A percentile compares a stretch with the other conserved stretches of the same genome.
These are phyloP conservation scores for Pampusana beccarii DNA, from an alignment of 2,113 vertebrate genomes.

Conservation along the genomic window DNA sequence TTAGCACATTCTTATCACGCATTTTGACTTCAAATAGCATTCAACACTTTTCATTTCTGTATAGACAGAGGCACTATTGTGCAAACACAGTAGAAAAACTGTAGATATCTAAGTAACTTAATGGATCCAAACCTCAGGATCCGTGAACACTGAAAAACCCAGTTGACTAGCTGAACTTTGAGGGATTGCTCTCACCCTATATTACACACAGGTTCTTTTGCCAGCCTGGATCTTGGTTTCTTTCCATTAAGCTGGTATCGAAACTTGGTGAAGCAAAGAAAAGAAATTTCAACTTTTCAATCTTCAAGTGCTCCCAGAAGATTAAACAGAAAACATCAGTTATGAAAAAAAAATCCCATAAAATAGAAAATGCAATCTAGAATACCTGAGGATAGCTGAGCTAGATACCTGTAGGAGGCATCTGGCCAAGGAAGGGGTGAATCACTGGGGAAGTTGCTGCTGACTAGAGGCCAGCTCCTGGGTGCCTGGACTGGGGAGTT, in stretches of 20 bases:
- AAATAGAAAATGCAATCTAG: constrained; percentile 6
- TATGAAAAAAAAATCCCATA: not conserved
- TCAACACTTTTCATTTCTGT: constrained; percentile 31
- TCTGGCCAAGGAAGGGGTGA: constrained; percentile 17
- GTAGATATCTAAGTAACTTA: not conserved
- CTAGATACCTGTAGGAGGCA: constrained; percentile 40
- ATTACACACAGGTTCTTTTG: not conserved
- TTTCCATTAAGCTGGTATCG: not conserved
- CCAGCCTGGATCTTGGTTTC: not conserved
- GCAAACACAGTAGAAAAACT: not conserved
- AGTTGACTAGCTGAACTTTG: not conserved
- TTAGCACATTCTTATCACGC: constrained; percentile 47
- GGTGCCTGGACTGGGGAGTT: constrained; percentile 31
- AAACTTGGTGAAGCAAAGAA: not conserved
- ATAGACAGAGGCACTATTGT: constrained; percentile 26
- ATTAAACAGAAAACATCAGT: not conserved
- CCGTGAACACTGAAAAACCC: not conserved
- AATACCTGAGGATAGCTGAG: constrained; percentile 50
- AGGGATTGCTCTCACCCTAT: not conserved
- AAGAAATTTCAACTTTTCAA: not conserved
- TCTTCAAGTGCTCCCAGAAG: not conserved
- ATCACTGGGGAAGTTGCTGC: constrained; percentile 39
- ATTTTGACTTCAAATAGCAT: constrained; percentile 23
- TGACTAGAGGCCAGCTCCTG: constrained; percentile 36
- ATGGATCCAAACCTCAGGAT: constrained; percentile 2